phyloP scores from a whole-genome alignment of 1,140 invertebrate species.

The Neodiprion fabricii region DNA sequence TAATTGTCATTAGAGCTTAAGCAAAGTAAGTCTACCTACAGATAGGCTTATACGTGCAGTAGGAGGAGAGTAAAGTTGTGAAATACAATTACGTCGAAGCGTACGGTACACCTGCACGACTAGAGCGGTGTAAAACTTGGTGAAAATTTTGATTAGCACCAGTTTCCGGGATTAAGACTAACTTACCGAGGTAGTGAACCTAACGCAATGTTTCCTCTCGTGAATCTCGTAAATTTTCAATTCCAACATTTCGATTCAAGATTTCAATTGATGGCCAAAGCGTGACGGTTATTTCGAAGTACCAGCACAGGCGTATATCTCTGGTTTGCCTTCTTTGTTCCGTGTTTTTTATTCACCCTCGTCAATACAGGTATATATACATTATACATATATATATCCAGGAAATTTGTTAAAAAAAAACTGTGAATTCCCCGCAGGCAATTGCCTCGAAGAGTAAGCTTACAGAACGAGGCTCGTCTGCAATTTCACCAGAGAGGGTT shows the following conservation, averaged over 20 bases:
- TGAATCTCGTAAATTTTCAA: no score
- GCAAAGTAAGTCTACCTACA: no score
- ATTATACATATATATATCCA: background rate
- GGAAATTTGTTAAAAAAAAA: background rate
- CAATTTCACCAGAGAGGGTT: no score
- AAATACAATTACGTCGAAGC: background rate
- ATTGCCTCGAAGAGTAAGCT: background rate
- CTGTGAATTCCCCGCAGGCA: background rate
- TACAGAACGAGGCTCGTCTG: no score
- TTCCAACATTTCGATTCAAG: no score
- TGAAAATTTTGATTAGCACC: no score
- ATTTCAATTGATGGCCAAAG: background rate
- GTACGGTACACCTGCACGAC: background rate
- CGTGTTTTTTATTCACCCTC: no score
- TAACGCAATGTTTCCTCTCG: background rate
- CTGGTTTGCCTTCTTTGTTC: background rate
- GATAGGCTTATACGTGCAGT: no score
- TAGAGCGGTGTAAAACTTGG: background rate
- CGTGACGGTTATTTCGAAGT: background rate
- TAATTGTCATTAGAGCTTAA: no score
- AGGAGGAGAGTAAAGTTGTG: background rate
- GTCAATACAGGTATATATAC: background rate
- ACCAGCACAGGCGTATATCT: background rate
- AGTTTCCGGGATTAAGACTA: no score
- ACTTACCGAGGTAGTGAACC: no score